Evolutionary conservation across 2,888 invertebrate species (phyloP), one percentile per base, ranked within the genome.

Genomic region (Scaeva pyrastri): DNA sequence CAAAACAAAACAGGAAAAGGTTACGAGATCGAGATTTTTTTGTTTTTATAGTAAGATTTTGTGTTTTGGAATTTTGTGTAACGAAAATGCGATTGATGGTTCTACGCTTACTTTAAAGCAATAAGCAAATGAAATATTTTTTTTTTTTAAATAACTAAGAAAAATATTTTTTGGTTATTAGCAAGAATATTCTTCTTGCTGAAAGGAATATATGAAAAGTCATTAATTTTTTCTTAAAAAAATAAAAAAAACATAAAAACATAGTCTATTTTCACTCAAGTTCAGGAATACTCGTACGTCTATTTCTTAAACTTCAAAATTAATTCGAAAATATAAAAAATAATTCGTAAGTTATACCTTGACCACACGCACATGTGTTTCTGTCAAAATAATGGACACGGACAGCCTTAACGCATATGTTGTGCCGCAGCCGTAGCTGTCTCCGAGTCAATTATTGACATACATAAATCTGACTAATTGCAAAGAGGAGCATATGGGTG

Each of bases 381-480:
- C 4, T 71, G 79, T 80, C 85, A 73, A 50, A 81, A 76, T 48
- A 73, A 70, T 55, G n/a, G n/a, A n/a, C n/a, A n/a, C 6, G 45
- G 73, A 77, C 71, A 72, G 10, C 64, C 60, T 36, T 76, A 55
- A 64, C 41, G 31, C 31, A 31, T 31, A 52, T 55, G 55, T n/a
- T 16, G 41, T 43, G 45, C 31, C 8, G 1, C 8, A 31, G 31
- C 66, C 8, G 1, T 31, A 31, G 31, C 66, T 79, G 26, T 45
- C 68, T 56, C 43, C 68, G 48, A 73, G 76, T 70, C 60, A 73
- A 36, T 58, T 80, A 81, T 80, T 81, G 77, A 82, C 81, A 86
- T 74, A 86, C 81, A 86, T 74, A 86, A 74, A 86, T 77, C 82
- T 66, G 64, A 71, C 86, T 86, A 86, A 86, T 86, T 86, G 82